Evolutionary conservation across 2,888 invertebrate species (phyloP), one percentile per base, ranked within the genome.

Genomic region (Drosophila anomalata): DNA sequence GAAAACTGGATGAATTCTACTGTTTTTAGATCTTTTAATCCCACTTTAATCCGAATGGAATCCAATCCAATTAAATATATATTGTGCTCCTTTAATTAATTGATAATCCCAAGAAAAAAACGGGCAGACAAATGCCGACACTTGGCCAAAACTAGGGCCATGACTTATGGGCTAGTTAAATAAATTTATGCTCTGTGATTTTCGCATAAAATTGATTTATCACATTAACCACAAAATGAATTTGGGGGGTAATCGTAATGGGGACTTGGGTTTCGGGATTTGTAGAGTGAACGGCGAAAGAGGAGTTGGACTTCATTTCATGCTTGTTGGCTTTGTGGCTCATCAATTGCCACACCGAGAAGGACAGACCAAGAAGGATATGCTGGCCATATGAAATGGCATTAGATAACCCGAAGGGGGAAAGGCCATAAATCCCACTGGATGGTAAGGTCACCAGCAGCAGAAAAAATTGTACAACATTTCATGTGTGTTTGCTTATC

Each of bases 201-300:
- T 87, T 85, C 87, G 77, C 87, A 87, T 89, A 88, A 88, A 88
- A 84, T 85, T 89, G 89, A 89, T 88, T 88, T 88, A 88, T 88
- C 85, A 85, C 80, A 88, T 88, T 86, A 88, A 83, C 82, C 85
- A 85, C 79, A 77, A 57, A 79, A 68, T 70, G 63, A 67, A 77
- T 57, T 61, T 36, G n/a, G 63, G 78, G 78, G 61, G 67, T 8
- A 51, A 65, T 63, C 33, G 46, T 42, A 53, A 46, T 66, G 66
- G 53, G 6, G 36, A 22, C n/a, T 17, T n/a, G 44, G 22, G 17
- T 17, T 33, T 20, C 36, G 57, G 8, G 31, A 20, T 2, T 12
- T 2, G 29, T 9, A 8, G 29, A 29, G 29, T 29, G 29, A 29
- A 29, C 29, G 29, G 52, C 14, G 44, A n/a, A 51, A 26, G 33